Evolutionary conservation across 2,888 invertebrate species (phyloP).

Genomic region (Andrena fulva): DNA sequence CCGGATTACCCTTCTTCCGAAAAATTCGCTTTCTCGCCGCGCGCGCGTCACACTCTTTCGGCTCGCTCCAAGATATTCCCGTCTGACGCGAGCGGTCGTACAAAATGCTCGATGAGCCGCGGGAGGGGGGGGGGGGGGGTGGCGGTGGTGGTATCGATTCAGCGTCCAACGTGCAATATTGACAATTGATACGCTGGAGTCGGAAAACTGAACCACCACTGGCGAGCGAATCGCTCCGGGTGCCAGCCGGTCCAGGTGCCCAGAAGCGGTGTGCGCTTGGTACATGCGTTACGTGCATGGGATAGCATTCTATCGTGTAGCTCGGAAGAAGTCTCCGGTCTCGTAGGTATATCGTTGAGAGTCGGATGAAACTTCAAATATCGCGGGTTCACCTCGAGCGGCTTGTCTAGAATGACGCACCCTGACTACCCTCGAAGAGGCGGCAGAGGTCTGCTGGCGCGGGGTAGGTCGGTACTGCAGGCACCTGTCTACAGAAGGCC

Average conservation of each 20-base stretch:
- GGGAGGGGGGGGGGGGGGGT: too few relatives aligned
- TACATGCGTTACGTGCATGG: background rate
- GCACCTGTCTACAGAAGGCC: slow-evolving; percentile 54
- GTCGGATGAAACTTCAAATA: background rate
- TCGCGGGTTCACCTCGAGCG: background rate
- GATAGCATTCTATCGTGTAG: background rate
- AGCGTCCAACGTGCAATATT: slow-evolving; percentile 55
- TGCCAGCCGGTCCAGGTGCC: background rate
- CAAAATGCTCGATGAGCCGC: background rate
- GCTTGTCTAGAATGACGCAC: slow-evolving; percentile 35
- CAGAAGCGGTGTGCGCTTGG: background rate
- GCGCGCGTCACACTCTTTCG: slow-evolving; percentile 13
- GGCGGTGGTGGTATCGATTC: background rate
- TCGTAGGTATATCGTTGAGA: background rate
- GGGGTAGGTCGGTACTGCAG: slow-evolving; percentile 68
- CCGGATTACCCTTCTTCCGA: slow-evolving; percentile 65
- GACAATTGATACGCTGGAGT: slow-evolving; percentile 54
- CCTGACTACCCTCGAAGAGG: slow-evolving; percentile 51
- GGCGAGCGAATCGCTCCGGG: background rate
- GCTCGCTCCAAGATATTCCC: slow-evolving; percentile 6
- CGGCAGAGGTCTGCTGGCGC: slow-evolving; percentile 61
- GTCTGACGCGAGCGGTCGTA: background rate
- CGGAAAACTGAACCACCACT: background rate
- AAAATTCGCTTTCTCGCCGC: slow-evolving; percentile 60
- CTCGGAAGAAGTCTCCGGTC: background rate